phyloP scores from a whole-genome alignment of 2,888 invertebrate genomes.

The Melangyna quadrimaculata region DNA sequence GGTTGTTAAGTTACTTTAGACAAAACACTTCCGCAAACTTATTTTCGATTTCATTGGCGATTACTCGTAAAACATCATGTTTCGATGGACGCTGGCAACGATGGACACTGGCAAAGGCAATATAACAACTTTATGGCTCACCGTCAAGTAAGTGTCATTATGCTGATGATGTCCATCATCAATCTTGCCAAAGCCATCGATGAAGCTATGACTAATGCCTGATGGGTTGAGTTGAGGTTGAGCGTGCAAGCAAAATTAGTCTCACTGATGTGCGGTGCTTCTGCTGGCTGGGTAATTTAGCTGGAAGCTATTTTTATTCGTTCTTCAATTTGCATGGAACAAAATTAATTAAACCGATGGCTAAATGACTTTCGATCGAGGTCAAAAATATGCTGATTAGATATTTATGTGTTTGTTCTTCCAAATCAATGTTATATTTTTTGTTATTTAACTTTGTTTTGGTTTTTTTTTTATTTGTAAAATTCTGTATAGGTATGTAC shows the following conservation, averaged over 20 bases:
- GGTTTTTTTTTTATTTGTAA: not conserved
- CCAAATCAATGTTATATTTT: not conserved
- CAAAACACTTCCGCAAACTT: conserved; percentile 52
- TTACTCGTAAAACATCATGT: conserved; percentile 22
- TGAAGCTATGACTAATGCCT: conserved; percentile 33
- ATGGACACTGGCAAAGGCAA: conserved; percentile 2
- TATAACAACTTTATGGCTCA: conserved; percentile 31
- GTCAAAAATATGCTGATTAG: conserved; percentile 42
- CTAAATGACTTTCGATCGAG: conserved; percentile 29
- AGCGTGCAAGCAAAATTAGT: conserved; percentile 8
- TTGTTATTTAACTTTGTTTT: conserved; percentile 1
- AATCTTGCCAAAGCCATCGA: not conserved
- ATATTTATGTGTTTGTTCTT: conserved; percentile 4
- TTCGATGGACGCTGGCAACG: too few relatives aligned
- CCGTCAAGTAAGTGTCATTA: not conserved
- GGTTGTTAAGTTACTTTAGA: not conserved
- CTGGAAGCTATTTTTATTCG: conserved; percentile 27
- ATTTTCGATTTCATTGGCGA: conserved; percentile 27
- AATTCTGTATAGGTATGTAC: not conserved
- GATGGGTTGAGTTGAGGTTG: not conserved
- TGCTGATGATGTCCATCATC: not conserved
- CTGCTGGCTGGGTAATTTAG: not conserved
- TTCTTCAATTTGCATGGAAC: conserved; percentile 35
- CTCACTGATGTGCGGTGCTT: not conserved
- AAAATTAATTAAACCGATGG: conserved; percentile 45